Conservation (phyloP, 2,113 vertebrate species). For the Chionodraco myersi region DNA sequence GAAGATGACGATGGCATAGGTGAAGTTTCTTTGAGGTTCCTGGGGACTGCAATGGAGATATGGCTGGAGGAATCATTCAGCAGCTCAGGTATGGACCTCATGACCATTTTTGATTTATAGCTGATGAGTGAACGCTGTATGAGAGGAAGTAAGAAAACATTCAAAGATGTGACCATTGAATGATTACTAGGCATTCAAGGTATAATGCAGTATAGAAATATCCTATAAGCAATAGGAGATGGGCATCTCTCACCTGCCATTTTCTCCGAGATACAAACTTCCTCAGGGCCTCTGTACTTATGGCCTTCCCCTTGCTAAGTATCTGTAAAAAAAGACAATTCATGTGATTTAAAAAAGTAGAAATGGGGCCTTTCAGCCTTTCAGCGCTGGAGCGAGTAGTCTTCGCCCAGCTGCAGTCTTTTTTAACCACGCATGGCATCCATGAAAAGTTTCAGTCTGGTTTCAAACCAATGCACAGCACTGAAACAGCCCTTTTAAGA, state of each 20-base stretch:
- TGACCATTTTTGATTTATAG: slow-evolving; percentile 98
- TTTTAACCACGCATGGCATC: no score
- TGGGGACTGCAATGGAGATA: slow-evolving; percentile 92
- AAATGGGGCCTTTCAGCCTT: neutral
- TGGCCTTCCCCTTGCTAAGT: slow-evolving; percentile 90
- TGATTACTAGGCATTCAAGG: neutral
- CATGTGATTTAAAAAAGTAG: neutral
- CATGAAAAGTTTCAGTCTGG: no score
- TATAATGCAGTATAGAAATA: neutral
- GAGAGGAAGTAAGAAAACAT: slow-evolving; percentile 12
- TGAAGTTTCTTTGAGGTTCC: slow-evolving; percentile 88
- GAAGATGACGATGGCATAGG: slow-evolving; percentile 93
- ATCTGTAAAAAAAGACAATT: slow-evolving; percentile 80
- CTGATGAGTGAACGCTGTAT: slow-evolving; percentile 94
- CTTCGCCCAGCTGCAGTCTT: no score
- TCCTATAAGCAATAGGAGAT: neutral
- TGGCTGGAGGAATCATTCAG: slow-evolving; percentile 92
- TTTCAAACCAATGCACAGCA: no score
- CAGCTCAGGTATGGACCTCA: slow-evolving; percentile 93
- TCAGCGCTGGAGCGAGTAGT: no score
- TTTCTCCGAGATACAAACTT: slow-evolving; percentile 94
- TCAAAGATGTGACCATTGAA: neutral
- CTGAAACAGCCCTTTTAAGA: no score
- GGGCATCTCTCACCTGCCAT: slow-evolving; percentile 91
- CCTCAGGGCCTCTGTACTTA: slow-evolving; percentile 93